These are phyloP conservation scores for Sebastes nivosus DNA, from an alignment of 2,797 vertebrate species.

Conservation along the genomic window DNA sequence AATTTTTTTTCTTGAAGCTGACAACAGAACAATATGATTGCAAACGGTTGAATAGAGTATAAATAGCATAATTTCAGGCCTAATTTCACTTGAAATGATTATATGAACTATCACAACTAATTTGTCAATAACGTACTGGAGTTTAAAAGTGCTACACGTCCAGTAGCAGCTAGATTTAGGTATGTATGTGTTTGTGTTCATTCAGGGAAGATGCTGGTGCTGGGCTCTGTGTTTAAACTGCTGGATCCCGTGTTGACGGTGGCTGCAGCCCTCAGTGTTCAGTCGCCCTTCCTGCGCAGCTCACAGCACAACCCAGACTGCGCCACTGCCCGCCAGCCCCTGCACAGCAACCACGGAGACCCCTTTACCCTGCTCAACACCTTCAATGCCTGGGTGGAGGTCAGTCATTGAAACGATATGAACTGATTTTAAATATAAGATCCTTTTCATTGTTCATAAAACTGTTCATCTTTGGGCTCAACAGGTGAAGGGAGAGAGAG, in stretches of 20 bases:
- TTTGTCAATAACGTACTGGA: neutral
- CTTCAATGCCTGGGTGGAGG: conserved; percentile 94
- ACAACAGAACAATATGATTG: neutral
- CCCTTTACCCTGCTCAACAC: conserved; percentile 91
- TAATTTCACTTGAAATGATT: neutral
- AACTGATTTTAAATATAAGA: neutral
- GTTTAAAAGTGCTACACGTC: neutral
- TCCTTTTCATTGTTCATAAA: neutral
- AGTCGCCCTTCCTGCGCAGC: conserved; percentile 89
- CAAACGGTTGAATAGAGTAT: neutral
- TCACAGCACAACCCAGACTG: conserved; percentile 85
- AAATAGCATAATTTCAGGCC: neutral
- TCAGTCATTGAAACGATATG: conserved; percentile 52
- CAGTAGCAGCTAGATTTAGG: neutral
- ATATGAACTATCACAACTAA: neutral
- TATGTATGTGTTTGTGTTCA: conserved; percentile 8
- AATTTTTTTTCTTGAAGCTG: too few relatives aligned
- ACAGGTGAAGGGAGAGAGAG: conserved; percentile 88
- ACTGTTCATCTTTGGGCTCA: neutral
- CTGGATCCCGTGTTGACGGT: conserved; percentile 88
- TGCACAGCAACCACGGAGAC: conserved; percentile 91
- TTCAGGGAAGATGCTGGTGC: conserved; percentile 92
- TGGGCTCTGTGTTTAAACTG: conserved; percentile 88
- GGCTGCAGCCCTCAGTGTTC: conserved; percentile 89
- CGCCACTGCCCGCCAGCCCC: conserved; percentile 79